Evolutionary conservation across 2,888 invertebrate species (phyloP), one percentile per base, ranked within the genome.

Genomic region (Encarsia formosa): DNA sequence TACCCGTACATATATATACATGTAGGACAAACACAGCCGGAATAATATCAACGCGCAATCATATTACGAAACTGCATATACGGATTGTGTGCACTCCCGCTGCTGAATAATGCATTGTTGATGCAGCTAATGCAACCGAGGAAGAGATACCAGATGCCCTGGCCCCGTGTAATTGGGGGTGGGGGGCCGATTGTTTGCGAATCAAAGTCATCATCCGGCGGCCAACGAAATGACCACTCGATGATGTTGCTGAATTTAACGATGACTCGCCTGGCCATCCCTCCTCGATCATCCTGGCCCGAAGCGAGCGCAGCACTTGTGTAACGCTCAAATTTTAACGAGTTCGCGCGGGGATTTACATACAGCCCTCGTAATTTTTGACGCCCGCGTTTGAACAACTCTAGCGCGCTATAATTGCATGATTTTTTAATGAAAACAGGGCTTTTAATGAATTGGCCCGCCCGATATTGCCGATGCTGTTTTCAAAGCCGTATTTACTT

Each of bases 51-150:
- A n/a, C n/a, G n/a, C n/a, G n/a, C n/a, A n/a, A n/a, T n/a, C n/a
- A n/a, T n/a, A n/a, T n/a, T n/a, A n/a, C n/a, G n/a, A n/a, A n/a
- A n/a, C n/a, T n/a, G n/a, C n/a, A n/a, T n/a, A n/a, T n/a, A n/a
- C n/a, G n/a, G n/a, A n/a, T n/a, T n/a, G n/a, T n/a, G n/a, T n/a
- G n/a, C n/a, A n/a, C n/a, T n/a, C n/a, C n/a, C n/a, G n/a, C n/a
- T n/a, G n/a, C n/a, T 70, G 71, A 71, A 73, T 73, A 73, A 72
- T 71, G 72, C 70, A 73, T 73, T 73, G 73, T 73, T 72, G 71
- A 69, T 73, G 71, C 66, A 70, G 70, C 69, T 73, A 73, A 73
- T 73, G 73, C 73, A 73, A n/a, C n/a, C n/a, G n/a, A n/a, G n/a
- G n/a, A n/a, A n/a, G n/a, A n/a, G n/a, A n/a, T n/a, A n/a, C n/a